Base-by-base conservation (phyloP, 1,140 invertebrate genomes). In the Eupeodes corollae region DNA sequence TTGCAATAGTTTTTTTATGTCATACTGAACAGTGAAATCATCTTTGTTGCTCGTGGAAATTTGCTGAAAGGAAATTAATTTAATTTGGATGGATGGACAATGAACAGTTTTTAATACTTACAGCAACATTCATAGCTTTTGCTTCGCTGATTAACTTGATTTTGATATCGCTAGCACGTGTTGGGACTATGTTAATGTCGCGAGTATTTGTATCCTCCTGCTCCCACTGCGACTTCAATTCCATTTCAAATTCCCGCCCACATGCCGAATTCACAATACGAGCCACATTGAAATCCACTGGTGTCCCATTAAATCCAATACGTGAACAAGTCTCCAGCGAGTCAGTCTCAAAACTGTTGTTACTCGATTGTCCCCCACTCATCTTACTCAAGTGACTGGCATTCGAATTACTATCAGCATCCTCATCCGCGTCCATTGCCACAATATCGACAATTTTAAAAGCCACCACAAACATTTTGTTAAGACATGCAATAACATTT, bases 81-180 rank as follows among this genome's bases (percentile, higher is more conserved):
- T 35, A 35, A 35, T 35, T 35, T n/a, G 12, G 5, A 35, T 35
- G 3, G 3, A 35, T 35, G 3, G 3, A 5, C 12, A n/a, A 15
- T 5, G 5, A 3, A 5, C 5, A 6, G 14, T 35, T 35, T 5
- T 35, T 11, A 5, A n/a, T 5, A 35, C n/a, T 13, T 41, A 52
- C 50, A 43, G 44, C 42, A 2, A 66, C 63, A 52, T 65, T 66
- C 63, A 66, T 66, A 5, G 63, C 63, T 51, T 66, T 66, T 9
- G 63, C 63, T 39, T 66, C 63, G 44, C 66, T 66, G 26, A 66
- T 52, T 3, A 66, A 56, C 16, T 66, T 66, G 5, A 66, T 66
- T 54, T 66, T 66, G 1, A 66, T 66, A 14, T 66, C 63, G 1
- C 43, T 50, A 1, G 63, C 60, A 15, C 63, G 55, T n/a, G 58